phyloP scores from a whole-genome alignment of 1,140 invertebrate genomes.

The Pectinophora gossypiella region DNA sequence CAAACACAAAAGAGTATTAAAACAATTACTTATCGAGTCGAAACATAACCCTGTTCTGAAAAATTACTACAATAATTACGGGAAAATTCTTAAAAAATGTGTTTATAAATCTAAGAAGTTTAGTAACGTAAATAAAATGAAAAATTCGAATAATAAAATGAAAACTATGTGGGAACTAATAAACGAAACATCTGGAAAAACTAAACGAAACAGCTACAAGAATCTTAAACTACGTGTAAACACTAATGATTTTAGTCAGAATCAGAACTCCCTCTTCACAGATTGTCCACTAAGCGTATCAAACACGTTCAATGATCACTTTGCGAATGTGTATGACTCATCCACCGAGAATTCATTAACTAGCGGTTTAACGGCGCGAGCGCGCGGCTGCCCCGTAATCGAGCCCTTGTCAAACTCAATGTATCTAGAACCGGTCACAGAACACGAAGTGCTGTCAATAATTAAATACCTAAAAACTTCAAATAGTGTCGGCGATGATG shows the following conservation, averaged over 20 bases:
- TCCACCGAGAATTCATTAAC: background rate
- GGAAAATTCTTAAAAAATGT: constrained; percentile 1
- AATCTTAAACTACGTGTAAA: background rate
- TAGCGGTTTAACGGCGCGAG: background rate
- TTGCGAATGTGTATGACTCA: background rate
- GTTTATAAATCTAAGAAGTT: constrained; percentile 2
- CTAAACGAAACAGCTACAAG: background rate
- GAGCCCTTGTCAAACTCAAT: background rate
- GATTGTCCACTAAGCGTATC: background rate
- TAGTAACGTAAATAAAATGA: background rate
- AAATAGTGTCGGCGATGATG: constrained; percentile 1
- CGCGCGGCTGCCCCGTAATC: background rate
- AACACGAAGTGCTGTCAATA: background rate
- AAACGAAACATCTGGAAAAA: background rate
- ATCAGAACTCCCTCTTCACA: background rate
- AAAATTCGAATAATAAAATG: constrained; percentile 5
- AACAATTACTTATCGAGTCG: background rate
- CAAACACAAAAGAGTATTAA: constrained; percentile 5
- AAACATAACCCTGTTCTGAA: background rate
- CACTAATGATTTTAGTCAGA: background rate
- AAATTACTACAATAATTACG: constrained; percentile 3
- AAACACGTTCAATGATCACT: background rate
- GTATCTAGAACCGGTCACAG: background rate
- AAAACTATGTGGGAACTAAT: constrained; percentile 8
- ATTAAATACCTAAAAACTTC: constrained; percentile 1